Base-by-base conservation (phyloP, 2,888 invertebrate species). In the Drosophila antonietae region DNA sequence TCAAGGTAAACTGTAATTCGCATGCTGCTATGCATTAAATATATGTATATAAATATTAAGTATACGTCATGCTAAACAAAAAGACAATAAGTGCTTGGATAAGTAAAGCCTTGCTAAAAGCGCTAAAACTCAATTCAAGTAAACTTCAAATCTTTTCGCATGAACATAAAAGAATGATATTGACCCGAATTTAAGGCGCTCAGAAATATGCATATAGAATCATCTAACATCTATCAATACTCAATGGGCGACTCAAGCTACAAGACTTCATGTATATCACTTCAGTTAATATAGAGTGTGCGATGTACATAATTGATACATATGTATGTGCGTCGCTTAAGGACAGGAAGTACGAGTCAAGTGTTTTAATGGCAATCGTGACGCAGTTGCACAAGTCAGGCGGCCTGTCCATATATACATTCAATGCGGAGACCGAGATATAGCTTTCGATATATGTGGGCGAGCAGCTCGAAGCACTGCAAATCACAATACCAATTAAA, bases 1-100 rank as follows among this genome's bases (percentile, higher is more conserved):
- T 52, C 56, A 53, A 67, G 76, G 88, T 77, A 67, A 85, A 86
- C 79, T 86, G 68, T 70, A 89, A 78, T 73, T 78, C 72, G 78
- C 81, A 76, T 75, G 75, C 82, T 82, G 44, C 33, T 33, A 33
- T 20, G 33, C 51, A 33, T 51, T 18, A 5, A 41, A 18, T 14
- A 12, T 12, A 33, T 51, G n/a, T 35, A 35, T 35, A 35, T 3
- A 51, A 51, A 51, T 51, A 51, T 51, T 33, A 37, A 35, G 52
- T 52, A 52, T 35, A 52, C 52, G 31, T 4, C 51, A 35, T 18
- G 23, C 14, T 23, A 46, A 31, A 4, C n/a, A n/a, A 49, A 31
- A 49, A 51, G 10, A 33, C 63, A 73, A 68, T 44, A 61, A 46
- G 43, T 41, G 28, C 49, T 51, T 15, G 41, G 46, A 20, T 39